phyloP scores from a whole-genome alignment of 1,140 invertebrate species.

The Fopius arisanus region DNA sequence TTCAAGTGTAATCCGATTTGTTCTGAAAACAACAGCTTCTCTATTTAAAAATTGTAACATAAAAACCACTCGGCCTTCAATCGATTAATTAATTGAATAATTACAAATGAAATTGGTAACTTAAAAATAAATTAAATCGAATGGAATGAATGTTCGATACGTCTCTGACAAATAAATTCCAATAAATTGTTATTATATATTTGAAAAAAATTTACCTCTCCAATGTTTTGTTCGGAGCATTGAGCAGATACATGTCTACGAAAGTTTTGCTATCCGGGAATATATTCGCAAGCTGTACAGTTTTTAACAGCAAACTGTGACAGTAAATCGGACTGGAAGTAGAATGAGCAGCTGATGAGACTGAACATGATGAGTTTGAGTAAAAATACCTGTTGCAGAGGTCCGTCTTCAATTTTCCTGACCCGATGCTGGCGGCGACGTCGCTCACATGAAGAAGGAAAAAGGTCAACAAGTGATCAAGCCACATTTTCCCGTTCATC shows the following conservation, averaged over 20 bases:
- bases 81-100: too few relatives aligned
- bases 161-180: too few relatives aligned
- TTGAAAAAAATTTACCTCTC: slow-evolving; percentile 55
- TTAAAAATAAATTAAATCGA: too few relatives aligned
- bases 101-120: too few relatives aligned
- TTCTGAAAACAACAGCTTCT: too few relatives aligned
- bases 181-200: too few relatives aligned
- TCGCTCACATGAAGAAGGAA: background rate
- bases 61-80: too few relatives aligned
- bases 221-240: slow-evolving; percentile 72
- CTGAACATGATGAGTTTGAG: too few relatives aligned
- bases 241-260: slow-evolving; percentile 85
- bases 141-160: too few relatives aligned
- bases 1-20: too few relatives aligned
- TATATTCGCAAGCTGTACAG: slow-evolving; percentile 80
- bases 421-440: background rate
- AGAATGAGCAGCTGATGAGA: too few relatives aligned
- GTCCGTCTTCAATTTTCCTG: background rate
- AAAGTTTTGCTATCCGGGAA: slow-evolving; percentile 91
- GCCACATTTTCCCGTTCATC: background rate
- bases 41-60: too few relatives aligned
- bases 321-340: slow-evolving; percentile 82
- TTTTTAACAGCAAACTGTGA: slow-evolving; percentile 79
- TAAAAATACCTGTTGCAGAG: background rate
- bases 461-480: background rate